Percentiles rank a stretch among this genome's conserved stretches.
Evolutionary conservation across 2,113 vertebrate species (phyloP).

Genomic region (Catharus minimus): DNA sequence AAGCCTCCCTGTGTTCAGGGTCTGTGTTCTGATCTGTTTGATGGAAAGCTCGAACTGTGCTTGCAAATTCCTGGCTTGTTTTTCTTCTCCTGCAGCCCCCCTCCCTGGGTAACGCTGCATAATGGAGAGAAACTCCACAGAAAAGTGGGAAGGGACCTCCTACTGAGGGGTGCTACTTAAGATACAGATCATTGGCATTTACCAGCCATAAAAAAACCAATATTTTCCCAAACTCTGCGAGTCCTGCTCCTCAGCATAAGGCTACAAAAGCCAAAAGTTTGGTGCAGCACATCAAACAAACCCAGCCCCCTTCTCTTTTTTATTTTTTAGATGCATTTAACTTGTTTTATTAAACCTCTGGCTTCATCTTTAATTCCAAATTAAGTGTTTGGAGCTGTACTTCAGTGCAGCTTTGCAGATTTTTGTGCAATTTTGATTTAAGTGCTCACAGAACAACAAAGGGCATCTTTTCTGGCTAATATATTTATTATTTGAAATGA

Average conservation of each 20-base stretch:
- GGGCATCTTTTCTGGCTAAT: background rate
- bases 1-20: constrained; percentile 11
- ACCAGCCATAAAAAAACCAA: constrained; percentile 44
- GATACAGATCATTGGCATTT: constrained; percentile 53
- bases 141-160: constrained; percentile 32
- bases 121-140: constrained; percentile 38
- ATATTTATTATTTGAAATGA: background rate
- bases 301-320: rapidly evolving
- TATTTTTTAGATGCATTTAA: background rate
- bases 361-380: constrained; percentile 4
- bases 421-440: background rate
- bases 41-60: constrained; percentile 12
- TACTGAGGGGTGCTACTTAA: constrained; percentile 10
- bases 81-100: constrained; percentile 31
- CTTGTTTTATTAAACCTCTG: background rate
- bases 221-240: constrained; percentile 50
- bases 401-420: background rate
- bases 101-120: background rate
- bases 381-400: background rate
- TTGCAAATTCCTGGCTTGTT: constrained; percentile 61
- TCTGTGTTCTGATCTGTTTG: constrained; percentile 4
- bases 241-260: constrained; percentile 5
- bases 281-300: background rate
- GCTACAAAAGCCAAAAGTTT: constrained; percentile 11
- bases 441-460: background rate